A percentile compares a stretch with the other conserved stretches of the same genome.
These are phyloP conservation scores for Zootoca vivipara DNA, from an alignment of 2,113 vertebrate species.

Conservation along the genomic window DNA sequence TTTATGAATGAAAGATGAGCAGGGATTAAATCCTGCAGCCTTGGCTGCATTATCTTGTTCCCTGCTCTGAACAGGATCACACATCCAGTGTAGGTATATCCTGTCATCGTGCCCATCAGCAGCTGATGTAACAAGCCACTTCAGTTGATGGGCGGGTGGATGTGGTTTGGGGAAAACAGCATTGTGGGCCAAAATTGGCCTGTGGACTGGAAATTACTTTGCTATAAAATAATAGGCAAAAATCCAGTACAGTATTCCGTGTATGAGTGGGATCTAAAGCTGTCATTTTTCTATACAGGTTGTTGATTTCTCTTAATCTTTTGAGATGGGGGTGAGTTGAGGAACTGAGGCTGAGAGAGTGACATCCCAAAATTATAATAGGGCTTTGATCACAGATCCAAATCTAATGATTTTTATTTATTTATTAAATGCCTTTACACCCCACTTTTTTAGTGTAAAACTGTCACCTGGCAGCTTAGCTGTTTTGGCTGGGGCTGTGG, in stretches of 20 bases:
- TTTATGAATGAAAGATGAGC: neutral
- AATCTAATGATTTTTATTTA: neutral
- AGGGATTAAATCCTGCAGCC: no score
- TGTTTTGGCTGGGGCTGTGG: neutral
- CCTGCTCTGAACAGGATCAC: no score
- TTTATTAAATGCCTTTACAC: neutral
- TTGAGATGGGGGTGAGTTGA: neutral
- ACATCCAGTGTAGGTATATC: no score
- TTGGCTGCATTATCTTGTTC: no score
- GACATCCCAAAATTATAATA: no score
- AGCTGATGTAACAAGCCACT: no score
- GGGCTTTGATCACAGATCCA: neutral
- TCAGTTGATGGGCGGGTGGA: no score
- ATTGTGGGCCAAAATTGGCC: no score
- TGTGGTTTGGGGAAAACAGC: no score
- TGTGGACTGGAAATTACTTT: no score
- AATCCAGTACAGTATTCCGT: neutral
- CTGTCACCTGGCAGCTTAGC: neutral
- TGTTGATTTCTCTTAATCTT: neutral
- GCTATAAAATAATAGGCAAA: neutral
- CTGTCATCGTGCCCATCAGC: no score
- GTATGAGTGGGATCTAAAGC: neutral
- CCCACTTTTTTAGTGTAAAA: neutral
- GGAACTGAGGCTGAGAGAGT: no score
- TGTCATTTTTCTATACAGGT: neutral